Percentiles rank a stretch among this genome's conserved stretches.
Conservation (phyloP, 92 coral and sea anemone genomes). For the Phenganax marumi region DNA sequence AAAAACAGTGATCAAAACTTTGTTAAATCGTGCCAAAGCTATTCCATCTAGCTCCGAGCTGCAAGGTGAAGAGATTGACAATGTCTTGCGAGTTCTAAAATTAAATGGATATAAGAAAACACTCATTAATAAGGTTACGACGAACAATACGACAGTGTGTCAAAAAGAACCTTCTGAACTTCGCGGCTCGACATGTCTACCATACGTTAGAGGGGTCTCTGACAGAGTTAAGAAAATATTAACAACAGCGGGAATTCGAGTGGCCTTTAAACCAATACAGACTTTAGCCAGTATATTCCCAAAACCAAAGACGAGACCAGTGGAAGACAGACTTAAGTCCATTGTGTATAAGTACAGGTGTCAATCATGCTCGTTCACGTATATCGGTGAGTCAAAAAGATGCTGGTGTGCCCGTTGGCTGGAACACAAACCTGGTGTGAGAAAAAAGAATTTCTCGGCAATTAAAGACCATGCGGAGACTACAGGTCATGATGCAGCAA, state of each 20-base stretch:
- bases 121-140: not conserved
- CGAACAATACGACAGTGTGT: not conserved
- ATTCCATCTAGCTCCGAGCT: not conserved
- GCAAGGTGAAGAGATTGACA: not conserved
- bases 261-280: not conserved
- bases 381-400: too few relatives aligned
- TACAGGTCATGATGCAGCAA: too few relatives aligned
- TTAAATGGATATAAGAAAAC: not conserved
- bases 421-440: too few relatives aligned
- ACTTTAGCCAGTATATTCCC: too few relatives aligned
- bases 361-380: too few relatives aligned
- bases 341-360: too few relatives aligned
- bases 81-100: not conserved
- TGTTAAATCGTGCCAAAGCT: not conserved
- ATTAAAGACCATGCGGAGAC: too few relatives aligned
- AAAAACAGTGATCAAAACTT: not conserved
- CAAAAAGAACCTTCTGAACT: not conserved
- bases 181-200: not conserved
- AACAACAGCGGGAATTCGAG: not conserved
- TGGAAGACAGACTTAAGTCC: too few relatives aligned
- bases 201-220: not conserved
- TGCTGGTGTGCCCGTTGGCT: too few relatives aligned
- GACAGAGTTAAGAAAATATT: not conserved
- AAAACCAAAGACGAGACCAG: too few relatives aligned
- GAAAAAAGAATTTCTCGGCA: too few relatives aligned